These are phyloP conservation scores for Aphelinus certus DNA, from an alignment of 1,140 invertebrate species.

Conservation along the genomic window DNA sequence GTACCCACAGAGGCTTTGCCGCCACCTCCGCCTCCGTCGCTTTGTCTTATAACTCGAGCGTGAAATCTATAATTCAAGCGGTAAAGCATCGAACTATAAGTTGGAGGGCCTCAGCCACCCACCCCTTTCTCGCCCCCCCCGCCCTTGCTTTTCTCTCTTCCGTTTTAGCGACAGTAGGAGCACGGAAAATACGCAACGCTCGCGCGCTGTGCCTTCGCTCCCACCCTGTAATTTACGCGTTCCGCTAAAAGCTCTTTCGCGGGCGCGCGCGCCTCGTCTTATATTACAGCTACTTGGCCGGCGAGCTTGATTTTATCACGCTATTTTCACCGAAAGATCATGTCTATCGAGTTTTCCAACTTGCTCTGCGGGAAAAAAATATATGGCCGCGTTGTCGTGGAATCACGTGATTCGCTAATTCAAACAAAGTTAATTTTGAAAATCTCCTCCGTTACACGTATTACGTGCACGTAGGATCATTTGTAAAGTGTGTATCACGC, in stretches of 20 bases:
- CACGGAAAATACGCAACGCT: background rate
- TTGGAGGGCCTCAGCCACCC: no score
- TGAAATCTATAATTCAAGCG: constrained; percentile 45
- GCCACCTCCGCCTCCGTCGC: background rate
- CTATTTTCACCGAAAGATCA: no score
- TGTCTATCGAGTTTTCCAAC: no score
- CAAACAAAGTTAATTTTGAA: no score
- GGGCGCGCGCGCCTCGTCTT: no score
- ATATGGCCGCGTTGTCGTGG: no score
- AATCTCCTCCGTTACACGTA: no score
- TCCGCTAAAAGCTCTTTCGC: constrained; percentile 17
- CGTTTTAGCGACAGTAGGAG: background rate
- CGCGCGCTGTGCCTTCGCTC: background rate
- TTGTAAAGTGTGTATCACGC: no score
- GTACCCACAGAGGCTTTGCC: background rate
- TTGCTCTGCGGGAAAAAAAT: no score
- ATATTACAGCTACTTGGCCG: background rate
- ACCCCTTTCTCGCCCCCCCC: background rate
- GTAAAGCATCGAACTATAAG: constrained; percentile 26
- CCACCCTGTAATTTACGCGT: constrained; percentile 31
- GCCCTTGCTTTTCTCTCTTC: background rate
- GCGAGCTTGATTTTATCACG: background rate
- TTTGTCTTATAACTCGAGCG: constrained; percentile 42
- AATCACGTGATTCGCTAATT: no score
- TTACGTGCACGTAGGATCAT: no score